Conservation (phyloP, 1,140 invertebrate species). For the Choristoneura fumiferana region DNA sequence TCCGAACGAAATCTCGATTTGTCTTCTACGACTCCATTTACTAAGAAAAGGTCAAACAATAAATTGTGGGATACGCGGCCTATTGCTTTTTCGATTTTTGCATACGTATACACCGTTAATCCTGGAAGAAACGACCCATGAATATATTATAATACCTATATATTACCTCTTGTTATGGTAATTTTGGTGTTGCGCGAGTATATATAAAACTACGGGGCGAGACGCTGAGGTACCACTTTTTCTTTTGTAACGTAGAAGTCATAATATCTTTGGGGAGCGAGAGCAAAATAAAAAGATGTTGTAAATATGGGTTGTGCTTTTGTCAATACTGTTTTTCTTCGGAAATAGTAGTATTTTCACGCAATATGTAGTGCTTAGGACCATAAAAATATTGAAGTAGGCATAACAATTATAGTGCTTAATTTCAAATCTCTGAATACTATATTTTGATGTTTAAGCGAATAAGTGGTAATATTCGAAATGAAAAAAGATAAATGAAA, state of each 20-base stretch:
- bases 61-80: constrained; percentile 20
- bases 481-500: too few relatives aligned
- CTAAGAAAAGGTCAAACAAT: constrained; percentile 28
- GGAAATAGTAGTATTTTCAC: too few relatives aligned
- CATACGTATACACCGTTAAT: constrained; percentile 17
- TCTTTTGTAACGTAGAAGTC: not conserved
- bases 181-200: not conserved
- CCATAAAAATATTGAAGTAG: too few relatives aligned
- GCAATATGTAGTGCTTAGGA: too few relatives aligned
- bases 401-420: too few relatives aligned
- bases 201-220: not conserved
- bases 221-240: not conserved
- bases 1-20: constrained; percentile 27
- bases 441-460: too few relatives aligned
- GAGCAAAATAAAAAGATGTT: constrained; percentile 3
- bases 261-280: not conserved
- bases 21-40: constrained; percentile 28
- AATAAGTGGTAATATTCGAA: too few relatives aligned
- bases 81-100: constrained; percentile 13
- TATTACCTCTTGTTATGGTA: constrained; percentile 8
- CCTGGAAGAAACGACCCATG: not conserved
- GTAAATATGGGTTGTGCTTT: not conserved
- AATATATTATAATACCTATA: constrained; percentile 8
- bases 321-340: not conserved
- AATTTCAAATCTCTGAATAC: too few relatives aligned